Percentiles rank a stretch among this genome's conserved stretches.
phyloP scores from a whole-genome alignment of 2,888 invertebrate species.

The Endotricha flammealis region DNA sequence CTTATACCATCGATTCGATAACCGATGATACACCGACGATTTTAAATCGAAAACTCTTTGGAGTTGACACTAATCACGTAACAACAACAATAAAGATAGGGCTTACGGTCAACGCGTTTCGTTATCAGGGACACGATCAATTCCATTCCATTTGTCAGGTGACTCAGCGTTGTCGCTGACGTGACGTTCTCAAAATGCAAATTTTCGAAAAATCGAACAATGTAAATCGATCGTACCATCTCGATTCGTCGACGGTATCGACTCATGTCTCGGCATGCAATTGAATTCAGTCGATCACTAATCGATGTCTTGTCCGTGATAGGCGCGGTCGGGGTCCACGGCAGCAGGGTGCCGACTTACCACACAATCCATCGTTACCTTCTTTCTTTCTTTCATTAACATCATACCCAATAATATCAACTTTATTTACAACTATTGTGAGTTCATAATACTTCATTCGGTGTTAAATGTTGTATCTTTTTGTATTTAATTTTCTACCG shows the following conservation, averaged over 20 bases:
- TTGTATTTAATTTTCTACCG: conserved; percentile 72
- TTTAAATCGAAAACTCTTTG: conserved; percentile 43
- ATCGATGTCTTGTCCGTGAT: conserved; percentile 79
- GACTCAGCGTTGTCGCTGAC: conserved; percentile 75
- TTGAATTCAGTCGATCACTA: conserved; percentile 79
- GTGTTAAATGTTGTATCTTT: conserved; percentile 63
- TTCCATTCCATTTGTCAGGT: conserved; percentile 71
- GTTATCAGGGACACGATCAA: conserved; percentile 70
- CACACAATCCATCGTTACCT: conserved; percentile 79
- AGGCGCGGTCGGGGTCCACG: conserved; percentile 74
- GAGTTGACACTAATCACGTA: conserved; percentile 72
- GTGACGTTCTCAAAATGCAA: conserved; percentile 76
- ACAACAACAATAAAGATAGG: conserved; percentile 66
- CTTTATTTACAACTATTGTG: conserved; percentile 52
- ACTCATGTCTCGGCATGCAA: conserved; percentile 72
- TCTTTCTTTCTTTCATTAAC: conserved; percentile 76
- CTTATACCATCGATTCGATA: conserved; percentile 25
- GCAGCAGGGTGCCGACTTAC: conserved; percentile 78
- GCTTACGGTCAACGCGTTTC: conserved; percentile 74
- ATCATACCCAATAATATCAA: conserved; percentile 56
- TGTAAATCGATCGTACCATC: conserved; percentile 67
- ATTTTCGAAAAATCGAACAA: conserved; percentile 74
- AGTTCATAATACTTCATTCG: conserved; percentile 55
- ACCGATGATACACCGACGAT: conserved; percentile 40
- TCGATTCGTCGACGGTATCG: conserved; percentile 71